Evolutionary conservation across 2,888 invertebrate species (phyloP).

Genomic region (Caenorhabditis sinica): DNA sequence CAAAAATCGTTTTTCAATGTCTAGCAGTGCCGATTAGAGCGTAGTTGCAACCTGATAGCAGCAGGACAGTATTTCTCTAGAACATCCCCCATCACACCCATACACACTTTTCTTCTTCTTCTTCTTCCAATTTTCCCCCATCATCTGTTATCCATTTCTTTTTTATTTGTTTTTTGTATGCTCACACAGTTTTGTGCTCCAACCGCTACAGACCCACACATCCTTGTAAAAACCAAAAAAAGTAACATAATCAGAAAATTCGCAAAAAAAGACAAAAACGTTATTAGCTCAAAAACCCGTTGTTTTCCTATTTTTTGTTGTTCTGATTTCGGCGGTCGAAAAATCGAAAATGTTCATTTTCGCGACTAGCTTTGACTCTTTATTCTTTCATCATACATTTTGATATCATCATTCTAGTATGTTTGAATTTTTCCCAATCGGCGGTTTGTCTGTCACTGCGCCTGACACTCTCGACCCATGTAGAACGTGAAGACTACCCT

Average conservation of each 20-base stretch:
- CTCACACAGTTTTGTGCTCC: constrained; percentile 36
- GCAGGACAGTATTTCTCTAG: constrained; percentile 46
- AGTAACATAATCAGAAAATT: constrained; percentile 60
- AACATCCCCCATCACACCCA: not conserved
- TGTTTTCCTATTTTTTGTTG: constrained; percentile 35
- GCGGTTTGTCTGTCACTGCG: not conserved
- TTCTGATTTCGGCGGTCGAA: constrained; percentile 13
- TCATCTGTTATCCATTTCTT: constrained; percentile 38
- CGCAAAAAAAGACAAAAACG: constrained; percentile 51
- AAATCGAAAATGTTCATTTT: constrained; percentile 17
- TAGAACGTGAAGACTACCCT: not conserved
- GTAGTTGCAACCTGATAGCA: constrained; percentile 59
- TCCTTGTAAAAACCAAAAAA: constrained; percentile 60
- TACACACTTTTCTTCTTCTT: constrained; percentile 27
- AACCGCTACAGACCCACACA: constrained; percentile 8
- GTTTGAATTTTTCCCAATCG: constrained; percentile 36
- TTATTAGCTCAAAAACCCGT: constrained; percentile 39
- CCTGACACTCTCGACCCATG: not conserved
- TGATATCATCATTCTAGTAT: constrained; percentile 46
- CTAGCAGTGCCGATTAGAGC: constrained; percentile 54
- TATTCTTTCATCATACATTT: constrained; percentile 29
- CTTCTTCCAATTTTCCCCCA: constrained; percentile 13
- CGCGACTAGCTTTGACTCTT: not conserved
- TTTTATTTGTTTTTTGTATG: constrained; percentile 17
- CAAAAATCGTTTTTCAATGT: constrained; percentile 2